Evolutionary conservation across 2,113 vertebrate species (phyloP).

Genomic region (Polypterus bichir): DNA sequence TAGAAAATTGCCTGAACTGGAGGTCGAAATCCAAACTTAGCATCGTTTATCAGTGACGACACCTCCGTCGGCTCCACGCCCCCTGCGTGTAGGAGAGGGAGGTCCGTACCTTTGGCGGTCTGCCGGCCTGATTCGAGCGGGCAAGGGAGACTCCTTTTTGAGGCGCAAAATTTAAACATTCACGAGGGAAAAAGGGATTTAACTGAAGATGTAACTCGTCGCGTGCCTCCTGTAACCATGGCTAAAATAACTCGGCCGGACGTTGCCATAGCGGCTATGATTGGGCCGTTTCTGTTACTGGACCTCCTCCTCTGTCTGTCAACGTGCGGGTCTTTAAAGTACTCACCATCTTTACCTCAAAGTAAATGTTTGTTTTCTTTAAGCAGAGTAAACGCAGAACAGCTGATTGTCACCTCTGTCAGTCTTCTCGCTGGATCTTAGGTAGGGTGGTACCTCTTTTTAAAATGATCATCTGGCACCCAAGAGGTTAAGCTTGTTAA

Average conservation of each 20-base stretch:
- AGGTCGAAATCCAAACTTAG: background rate
- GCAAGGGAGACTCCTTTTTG: conserved; percentile 7
- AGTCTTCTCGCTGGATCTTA: background rate
- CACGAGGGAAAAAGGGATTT: conserved; percentile 4
- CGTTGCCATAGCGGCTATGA: conserved; percentile 6
- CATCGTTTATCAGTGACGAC: background rate
- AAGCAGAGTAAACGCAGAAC: background rate
- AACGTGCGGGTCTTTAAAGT: background rate
- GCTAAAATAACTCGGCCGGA: conserved; percentile 1
- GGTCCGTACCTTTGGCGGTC: conserved; percentile 24
- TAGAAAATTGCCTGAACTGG: too few species aligned
- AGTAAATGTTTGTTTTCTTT: background rate
- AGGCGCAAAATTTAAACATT: conserved; percentile 17
- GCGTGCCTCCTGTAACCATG: conserved; percentile 24
- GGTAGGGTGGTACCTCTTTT: background rate
- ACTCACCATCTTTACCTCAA: background rate
- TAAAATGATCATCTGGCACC: background rate
- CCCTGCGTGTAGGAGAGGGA: background rate
- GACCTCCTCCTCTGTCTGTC: background rate
- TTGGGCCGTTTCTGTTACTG: too few species aligned
- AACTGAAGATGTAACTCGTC: conserved; percentile 12
- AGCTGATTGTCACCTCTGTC: background rate
- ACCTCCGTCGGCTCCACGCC: background rate
- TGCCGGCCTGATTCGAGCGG: conserved; percentile 24
- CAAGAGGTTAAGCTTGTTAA: too few species aligned